Evolutionary conservation across 2,113 vertebrate genomes (phyloP), one percentile per base, ranked within the genome.

Genomic region (Eptesicus fuscus): DNA sequence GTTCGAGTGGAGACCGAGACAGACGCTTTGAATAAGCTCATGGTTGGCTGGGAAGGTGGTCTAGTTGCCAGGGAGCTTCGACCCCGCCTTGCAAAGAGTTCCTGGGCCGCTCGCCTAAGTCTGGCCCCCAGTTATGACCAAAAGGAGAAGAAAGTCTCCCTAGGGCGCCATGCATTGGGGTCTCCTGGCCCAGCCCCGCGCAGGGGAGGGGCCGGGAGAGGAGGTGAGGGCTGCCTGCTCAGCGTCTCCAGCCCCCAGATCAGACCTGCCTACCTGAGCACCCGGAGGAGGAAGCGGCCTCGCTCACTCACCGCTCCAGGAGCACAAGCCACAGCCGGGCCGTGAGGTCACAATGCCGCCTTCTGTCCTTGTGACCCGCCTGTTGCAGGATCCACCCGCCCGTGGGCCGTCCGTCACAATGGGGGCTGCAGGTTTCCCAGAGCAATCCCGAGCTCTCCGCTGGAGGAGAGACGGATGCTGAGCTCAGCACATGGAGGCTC

Each of bases 211-310:
- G 14, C 88, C 22, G 35, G 53, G 56, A 25, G 49, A 37, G 23
- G 25, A 42, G 12, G 56, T 4, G 69, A 25, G 71, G 28, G 32
- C 32, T 10, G 0, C 11, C 1, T 0, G 4, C 42, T 28, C 53
- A 22, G 10, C 30, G 23, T 32, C 5, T 44, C 32, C 18, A 23
- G 14, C 7, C 20, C 22, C 0, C 2, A 44, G 59, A 5, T 10
- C 40, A 4, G 37, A 32, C 9, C 7, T 0, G 3, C 7, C 10
- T 35, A 37, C 70, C 0, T 5, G 40, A 65, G 4, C 44, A 0
- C 3, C 0, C 0, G 35, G 35, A n/a, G 70, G 22, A 70, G 25
- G 30, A 9, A 35, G 61, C 49, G 49, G 30, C 11, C 61, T 49
- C 4, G 51, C 0, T 3, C 18, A 71, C 42, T 85, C 92, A 84